These are phyloP conservation scores for Troides helena DNA, from an alignment of 2,888 invertebrate genomes.

Conservation along the genomic window DNA sequence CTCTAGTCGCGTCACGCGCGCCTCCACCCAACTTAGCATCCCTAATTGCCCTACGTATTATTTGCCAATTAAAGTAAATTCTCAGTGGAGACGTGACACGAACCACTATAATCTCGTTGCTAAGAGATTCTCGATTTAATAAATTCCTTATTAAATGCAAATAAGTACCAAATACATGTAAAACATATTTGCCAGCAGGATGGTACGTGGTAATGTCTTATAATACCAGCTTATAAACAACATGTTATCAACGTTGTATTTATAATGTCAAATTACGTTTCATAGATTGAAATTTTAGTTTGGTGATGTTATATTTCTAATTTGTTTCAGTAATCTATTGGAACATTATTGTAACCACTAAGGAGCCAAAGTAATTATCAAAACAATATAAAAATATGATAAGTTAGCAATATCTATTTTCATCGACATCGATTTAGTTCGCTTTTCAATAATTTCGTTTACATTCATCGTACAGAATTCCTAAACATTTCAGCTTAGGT, in stretches of 20 bases:
- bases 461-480: constrained; percentile 40
- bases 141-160: constrained; percentile 52
- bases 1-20: constrained; percentile 76
- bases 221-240: background rate
- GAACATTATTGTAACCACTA: no score
- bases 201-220: background rate
- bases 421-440: constrained; percentile 36
- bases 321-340: no score
- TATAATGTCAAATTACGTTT: no score
- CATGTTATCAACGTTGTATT: background rate
- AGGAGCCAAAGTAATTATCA: no score
- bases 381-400: background rate
- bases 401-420: background rate
- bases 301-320: no score
- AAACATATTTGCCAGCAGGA: constrained; percentile 5
- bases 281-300: no score
- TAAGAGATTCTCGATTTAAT: constrained; percentile 52
- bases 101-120: constrained; percentile 64
- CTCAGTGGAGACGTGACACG: constrained; percentile 76
- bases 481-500: constrained; percentile 47
- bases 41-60: constrained; percentile 80
- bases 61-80: constrained; percentile 81
- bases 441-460: constrained; percentile 44
- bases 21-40: constrained; percentile 77
- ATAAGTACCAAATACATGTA: constrained; percentile 36